Conservation (phyloP, 2,113 vertebrate species). For the Zosterops hypoxanthus region DNA sequence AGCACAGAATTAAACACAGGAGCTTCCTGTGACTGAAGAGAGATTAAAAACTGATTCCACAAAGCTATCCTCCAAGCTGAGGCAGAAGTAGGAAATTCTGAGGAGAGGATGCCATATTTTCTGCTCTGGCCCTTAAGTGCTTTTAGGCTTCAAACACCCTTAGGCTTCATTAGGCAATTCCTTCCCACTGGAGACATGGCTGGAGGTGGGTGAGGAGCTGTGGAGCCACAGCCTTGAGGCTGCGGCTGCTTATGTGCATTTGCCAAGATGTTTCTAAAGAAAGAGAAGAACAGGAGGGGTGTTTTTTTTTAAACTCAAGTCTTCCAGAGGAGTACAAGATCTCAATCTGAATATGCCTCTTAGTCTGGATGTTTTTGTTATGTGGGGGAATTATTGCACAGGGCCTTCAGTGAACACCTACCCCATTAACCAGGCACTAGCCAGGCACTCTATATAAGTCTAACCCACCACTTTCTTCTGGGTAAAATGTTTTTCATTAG, state of each 20-base stretch:
- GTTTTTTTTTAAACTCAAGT: not conserved
- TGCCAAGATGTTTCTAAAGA: not conserved
- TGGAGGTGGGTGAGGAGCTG: not conserved
- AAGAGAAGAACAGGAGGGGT: not conserved
- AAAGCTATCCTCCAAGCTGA: not conserved
- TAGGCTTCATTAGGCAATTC: not conserved
- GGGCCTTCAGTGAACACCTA: accelerated
- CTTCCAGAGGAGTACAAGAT: not conserved
- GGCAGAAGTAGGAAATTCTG: not conserved
- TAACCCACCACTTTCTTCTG: not conserved
- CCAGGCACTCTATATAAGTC: not conserved
- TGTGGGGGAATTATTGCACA: not conserved
- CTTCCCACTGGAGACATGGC: not conserved
- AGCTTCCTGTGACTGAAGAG: not conserved
- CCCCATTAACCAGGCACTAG: not conserved
- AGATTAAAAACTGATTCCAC: not conserved
- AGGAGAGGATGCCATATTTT: not conserved
- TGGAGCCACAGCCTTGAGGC: not conserved
- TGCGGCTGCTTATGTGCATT: not conserved
- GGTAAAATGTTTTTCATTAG: accelerated
- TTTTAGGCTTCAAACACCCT: not conserved
- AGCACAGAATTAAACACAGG: not conserved
- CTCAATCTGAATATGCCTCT: not conserved
- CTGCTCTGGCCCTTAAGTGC: not conserved
- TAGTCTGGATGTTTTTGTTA: not conserved